These are phyloP conservation scores for Pempheris klunzingeri DNA, from an alignment of 2,797 vertebrate genomes.

Conservation along the genomic window DNA sequence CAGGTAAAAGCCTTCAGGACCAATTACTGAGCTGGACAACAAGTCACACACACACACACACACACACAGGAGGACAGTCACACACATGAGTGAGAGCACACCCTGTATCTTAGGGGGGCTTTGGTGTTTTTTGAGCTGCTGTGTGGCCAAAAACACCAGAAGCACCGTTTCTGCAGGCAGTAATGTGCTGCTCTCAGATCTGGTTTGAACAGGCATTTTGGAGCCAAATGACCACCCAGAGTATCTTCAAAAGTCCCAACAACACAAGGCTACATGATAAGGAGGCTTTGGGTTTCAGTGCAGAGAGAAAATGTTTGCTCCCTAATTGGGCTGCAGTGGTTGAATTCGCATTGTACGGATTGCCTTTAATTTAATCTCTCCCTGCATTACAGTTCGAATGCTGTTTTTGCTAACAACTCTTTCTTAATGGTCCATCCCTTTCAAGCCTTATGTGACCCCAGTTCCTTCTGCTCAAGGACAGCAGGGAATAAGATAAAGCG, in stretches of 20 bases:
- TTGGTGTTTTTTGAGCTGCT: conserved; percentile 44
- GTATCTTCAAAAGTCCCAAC: conserved; percentile 58
- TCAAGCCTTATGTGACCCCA: conserved; percentile 15
- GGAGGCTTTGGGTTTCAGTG: conserved; percentile 26
- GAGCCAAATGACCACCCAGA: conserved; percentile 69
- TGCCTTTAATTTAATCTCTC: conserved; percentile 54
- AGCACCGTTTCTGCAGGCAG: conserved; percentile 45
- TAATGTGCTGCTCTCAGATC: conserved; percentile 62
- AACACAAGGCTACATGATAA: conserved; percentile 47
- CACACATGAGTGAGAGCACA: conserved; percentile 39
- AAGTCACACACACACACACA: conserved; percentile 38
- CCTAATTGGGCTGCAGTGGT: conserved; percentile 61
- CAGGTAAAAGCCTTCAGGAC: conserved; percentile 77
- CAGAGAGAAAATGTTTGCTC: conserved; percentile 56
- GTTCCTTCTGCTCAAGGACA: conserved; percentile 57
- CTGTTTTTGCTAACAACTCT: conserved; percentile 57
- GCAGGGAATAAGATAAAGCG: conserved; percentile 61
- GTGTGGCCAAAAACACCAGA: conserved; percentile 53
- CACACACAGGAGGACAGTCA: conserved; percentile 14
- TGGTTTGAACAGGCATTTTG: conserved; percentile 59
- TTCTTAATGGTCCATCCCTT: conserved; percentile 55
- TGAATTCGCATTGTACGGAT: conserved; percentile 52
- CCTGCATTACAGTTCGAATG: conserved; percentile 21
- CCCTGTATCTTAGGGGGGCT: conserved; percentile 38
- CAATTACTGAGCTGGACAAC: conserved; percentile 70